Conservation (phyloP, 2,113 vertebrate species). For the Engraulis encrasicolus region DNA sequence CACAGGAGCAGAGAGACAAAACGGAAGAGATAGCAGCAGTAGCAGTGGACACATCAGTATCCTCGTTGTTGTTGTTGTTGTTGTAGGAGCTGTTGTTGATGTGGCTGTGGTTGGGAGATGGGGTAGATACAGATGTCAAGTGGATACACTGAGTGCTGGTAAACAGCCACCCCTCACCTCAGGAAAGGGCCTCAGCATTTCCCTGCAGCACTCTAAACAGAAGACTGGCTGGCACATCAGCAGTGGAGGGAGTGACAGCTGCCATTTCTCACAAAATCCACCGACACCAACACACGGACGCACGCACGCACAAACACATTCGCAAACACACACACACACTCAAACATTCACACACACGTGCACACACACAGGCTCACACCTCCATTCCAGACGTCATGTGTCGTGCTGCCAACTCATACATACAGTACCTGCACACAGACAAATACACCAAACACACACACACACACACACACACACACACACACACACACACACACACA, state of each 20-base stretch:
- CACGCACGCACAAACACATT: no score
- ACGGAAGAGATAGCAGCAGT: not conserved
- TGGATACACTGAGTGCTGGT: not conserved
- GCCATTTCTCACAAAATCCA: slow-evolving; percentile 25
- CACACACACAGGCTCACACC: no score
- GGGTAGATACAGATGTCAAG: not conserved
- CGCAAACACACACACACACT: no score
- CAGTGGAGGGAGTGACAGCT: slow-evolving; percentile 43
- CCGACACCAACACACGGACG: not conserved
- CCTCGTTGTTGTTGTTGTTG: not conserved
- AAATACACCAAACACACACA: not conserved
- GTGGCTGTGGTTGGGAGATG: not conserved
- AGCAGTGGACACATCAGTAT: not conserved
- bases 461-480: no score
- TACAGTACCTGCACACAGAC: no score
- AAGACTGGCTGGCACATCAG: slow-evolving; percentile 20
- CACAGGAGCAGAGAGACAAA: not conserved
- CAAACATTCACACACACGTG: no score
- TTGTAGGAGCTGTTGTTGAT: not conserved
- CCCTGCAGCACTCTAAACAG: slow-evolving; percentile 4
- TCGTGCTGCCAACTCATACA: no score
- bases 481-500: no score
- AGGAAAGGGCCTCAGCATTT: not conserved
- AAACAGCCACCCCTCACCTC: slow-evolving; percentile 14
- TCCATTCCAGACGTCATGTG: no score